Evolutionary conservation across 1,140 invertebrate genomes (phyloP).

Genomic region (Sycobia sp.): DNA sequence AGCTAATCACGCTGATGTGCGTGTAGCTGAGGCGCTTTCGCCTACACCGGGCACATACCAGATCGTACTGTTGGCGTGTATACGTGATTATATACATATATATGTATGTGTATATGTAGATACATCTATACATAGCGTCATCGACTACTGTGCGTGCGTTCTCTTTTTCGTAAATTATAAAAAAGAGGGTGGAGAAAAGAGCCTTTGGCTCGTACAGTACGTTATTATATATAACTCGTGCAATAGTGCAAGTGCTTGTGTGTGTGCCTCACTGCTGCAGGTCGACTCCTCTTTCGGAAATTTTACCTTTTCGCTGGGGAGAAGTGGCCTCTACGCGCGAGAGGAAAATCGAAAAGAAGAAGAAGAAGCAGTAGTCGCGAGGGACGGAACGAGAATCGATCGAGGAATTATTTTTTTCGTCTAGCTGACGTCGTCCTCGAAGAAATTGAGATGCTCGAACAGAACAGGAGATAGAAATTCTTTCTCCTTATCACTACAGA

Average conservation of each 20-base stretch:
- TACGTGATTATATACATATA: neutral
- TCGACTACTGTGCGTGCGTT: conserved; percentile 13
- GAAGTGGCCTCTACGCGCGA: neutral
- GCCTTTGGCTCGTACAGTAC: too few species aligned
- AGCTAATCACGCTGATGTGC: neutral
- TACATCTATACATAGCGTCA: neutral
- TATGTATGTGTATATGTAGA: neutral
- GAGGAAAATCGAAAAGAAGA: neutral
- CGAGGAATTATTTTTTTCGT: conserved; percentile 17
- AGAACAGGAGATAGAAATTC: neutral
- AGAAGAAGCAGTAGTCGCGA: conserved; percentile 36
- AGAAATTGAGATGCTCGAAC: neutral
- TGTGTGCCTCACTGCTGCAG: neutral
- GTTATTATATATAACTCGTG: too few species aligned
- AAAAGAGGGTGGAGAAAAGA: conserved; percentile 13
- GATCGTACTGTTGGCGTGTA: too few species aligned
- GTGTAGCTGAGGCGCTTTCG: too few species aligned
- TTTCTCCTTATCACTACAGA: neutral
- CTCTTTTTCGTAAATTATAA: neutral
- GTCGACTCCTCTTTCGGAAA: too few species aligned
- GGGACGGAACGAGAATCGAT: conserved; percentile 23
- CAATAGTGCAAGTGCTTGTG: neutral
- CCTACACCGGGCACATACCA: too few species aligned
- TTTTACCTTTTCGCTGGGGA: too few species aligned
- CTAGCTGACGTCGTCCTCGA: neutral